phyloP scores from a whole-genome alignment of 1,140 invertebrate species.

The Meteorus sp. region DNA sequence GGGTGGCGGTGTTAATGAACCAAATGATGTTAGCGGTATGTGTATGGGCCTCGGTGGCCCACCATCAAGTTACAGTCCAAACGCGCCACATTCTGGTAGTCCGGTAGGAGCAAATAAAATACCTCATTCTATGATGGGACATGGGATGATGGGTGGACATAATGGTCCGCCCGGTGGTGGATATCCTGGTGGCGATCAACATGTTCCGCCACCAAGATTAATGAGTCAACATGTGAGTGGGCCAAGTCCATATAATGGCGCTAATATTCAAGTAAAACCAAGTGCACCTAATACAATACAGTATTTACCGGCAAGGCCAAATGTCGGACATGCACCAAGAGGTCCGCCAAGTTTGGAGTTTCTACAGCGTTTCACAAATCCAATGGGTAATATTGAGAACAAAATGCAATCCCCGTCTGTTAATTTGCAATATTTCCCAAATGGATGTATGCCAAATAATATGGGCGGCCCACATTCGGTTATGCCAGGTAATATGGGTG shows the following conservation, averaged over 20 bases:
- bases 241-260: slow-evolving; percentile 74
- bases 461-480: slow-evolving; percentile 43
- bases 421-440: slow-evolving; percentile 76
- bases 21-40: slow-evolving; percentile 60
- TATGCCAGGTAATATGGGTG: slow-evolving; percentile 40
- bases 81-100: slow-evolving; percentile 52
- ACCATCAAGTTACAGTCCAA: slow-evolving; percentile 52
- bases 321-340: slow-evolving; percentile 68
- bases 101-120: slow-evolving; percentile 53
- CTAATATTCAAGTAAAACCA: slow-evolving; percentile 91
- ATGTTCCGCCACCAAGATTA: slow-evolving; percentile 53
- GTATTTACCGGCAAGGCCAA: slow-evolving; percentile 90
- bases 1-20: slow-evolving; percentile 57
- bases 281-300: slow-evolving; percentile 97
- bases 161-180: slow-evolving; percentile 50
- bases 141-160: slow-evolving; percentile 63
- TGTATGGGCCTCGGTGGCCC: slow-evolving; percentile 60
- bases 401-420: slow-evolving; percentile 69
- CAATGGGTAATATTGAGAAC: slow-evolving; percentile 70
- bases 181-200: slow-evolving; percentile 35
- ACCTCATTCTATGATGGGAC: slow-evolving; percentile 53
- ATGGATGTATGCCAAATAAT: slow-evolving; percentile 53
- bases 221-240: slow-evolving; percentile 54
- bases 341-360: slow-evolving; percentile 92
- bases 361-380: slow-evolving; percentile 84